Percentiles rank a stretch among this genome's conserved stretches.
Evolutionary conservation across 2,113 vertebrate species (phyloP).

Genomic region (Apeltes quadracus): DNA sequence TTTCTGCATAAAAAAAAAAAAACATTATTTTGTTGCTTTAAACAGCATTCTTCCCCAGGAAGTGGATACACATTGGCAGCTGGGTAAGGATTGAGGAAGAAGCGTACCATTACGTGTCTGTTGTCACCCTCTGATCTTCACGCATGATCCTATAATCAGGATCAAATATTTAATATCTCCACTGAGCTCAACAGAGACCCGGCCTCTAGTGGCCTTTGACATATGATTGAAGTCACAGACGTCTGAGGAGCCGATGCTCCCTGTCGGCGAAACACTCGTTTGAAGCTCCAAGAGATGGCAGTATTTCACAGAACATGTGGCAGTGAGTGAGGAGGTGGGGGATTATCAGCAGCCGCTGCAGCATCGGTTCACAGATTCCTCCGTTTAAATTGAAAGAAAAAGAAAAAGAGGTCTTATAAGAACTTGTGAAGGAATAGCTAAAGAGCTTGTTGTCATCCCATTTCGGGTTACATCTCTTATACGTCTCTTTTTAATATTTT

Average conservation of each 20-base stretch:
- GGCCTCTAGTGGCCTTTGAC: slow-evolving; percentile 49
- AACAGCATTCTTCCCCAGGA: not conserved
- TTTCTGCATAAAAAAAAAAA: not conserved
- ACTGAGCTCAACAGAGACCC: slow-evolving; percentile 17
- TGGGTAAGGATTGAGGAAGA: not conserved
- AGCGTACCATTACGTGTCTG: not conserved
- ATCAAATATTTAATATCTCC: slow-evolving; percentile 10
- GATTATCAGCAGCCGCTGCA: slow-evolving; percentile 54
- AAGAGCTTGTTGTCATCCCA: slow-evolving; percentile 62
- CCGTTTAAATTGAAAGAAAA: slow-evolving; percentile 62
- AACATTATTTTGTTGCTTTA: not conserved
- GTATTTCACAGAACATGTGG: slow-evolving; percentile 90
- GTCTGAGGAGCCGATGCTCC: slow-evolving; percentile 16
- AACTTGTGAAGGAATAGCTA: slow-evolving; percentile 73
- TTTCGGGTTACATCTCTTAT: slow-evolving; percentile 64
- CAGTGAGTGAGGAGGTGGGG: slow-evolving; percentile 21
- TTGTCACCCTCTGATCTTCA: slow-evolving; percentile 9
- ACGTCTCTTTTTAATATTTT: slow-evolving; percentile 63
- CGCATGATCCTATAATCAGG: not conserved
- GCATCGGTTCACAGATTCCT: slow-evolving; percentile 67
- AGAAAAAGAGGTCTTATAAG: slow-evolving; percentile 51
- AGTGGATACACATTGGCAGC: not conserved
- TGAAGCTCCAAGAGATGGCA: slow-evolving; percentile 91
- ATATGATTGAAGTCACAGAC: slow-evolving; percentile 30
- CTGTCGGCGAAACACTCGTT: not conserved